These are phyloP conservation scores for Ectemnius lituratus DNA, from an alignment of 2,888 invertebrate species.

Conservation along the genomic window DNA sequence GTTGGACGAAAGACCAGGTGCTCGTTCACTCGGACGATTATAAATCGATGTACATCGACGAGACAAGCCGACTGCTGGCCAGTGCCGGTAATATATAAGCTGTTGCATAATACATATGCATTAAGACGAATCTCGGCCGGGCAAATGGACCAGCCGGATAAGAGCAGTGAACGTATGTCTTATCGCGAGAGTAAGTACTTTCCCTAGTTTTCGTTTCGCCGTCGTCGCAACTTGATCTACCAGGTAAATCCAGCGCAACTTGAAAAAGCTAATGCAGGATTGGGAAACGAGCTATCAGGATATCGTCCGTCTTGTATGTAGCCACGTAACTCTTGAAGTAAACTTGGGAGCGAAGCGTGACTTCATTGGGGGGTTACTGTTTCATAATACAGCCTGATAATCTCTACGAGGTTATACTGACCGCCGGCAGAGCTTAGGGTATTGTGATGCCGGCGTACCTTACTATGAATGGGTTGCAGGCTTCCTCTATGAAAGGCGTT, in stretches of 20 bases:
- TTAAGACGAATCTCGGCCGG: constrained; percentile 4
- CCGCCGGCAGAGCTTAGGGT: neutral
- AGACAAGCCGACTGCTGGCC: constrained; percentile 5
- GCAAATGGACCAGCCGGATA: too few relatives aligned
- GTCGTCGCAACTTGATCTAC: too few relatives aligned
- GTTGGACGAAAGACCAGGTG: constrained; percentile 33
- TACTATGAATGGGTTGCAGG: constrained; percentile 2
- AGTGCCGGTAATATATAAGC: constrained; percentile 12
- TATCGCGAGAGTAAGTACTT: too few relatives aligned
- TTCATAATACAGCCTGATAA: constrained; percentile 16
- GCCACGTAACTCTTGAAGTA: too few relatives aligned
- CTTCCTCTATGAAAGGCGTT: constrained; percentile 1
- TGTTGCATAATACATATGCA: constrained; percentile 40
- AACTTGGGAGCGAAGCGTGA: too few relatives aligned
- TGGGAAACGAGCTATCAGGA: too few relatives aligned
- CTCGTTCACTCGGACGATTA: constrained; percentile 11
- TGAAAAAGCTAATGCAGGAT: too few relatives aligned
- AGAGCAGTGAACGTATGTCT: too few relatives aligned
- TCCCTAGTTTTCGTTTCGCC: too few relatives aligned
- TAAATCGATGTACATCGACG: constrained; percentile 22
- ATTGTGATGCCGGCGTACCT: constrained; percentile 24
- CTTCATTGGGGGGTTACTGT: too few relatives aligned
- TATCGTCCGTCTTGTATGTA: too few relatives aligned
- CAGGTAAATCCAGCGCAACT: too few relatives aligned
- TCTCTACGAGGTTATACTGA: constrained; percentile 3